Evolutionary conservation across 1,140 invertebrate species (phyloP), one percentile per base, ranked within the genome.

Genomic region (Himalopsyche phryganea): DNA sequence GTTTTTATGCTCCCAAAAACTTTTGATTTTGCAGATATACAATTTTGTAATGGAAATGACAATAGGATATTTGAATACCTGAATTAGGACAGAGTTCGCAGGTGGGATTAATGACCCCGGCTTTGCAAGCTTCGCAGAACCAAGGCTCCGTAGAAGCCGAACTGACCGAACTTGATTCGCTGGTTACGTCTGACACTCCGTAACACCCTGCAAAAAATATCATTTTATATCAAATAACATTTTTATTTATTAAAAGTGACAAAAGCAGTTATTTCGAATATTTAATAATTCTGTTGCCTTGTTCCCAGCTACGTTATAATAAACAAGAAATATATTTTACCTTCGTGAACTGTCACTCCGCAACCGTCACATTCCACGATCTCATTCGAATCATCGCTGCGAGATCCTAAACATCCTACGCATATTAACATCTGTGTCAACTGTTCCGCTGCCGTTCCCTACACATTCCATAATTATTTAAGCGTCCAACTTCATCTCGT

Each of bases 51-150:
- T 28, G 23, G 23, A 28, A 9, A 28, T 28, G 23, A 28, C 9
- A 28, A 28, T 28, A 28, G 9, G 9, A 28, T 9, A 28, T 28
- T 28, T 9, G 3, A 9, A 28, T 5, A 84, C 85, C 84, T 69
- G 80, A 80, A 71, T 89, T 90, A 2, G 93, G 92, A 70, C 92
- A 96, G 6, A 96, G 74, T 75, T 95, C 92, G 72, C 92, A 95
- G 13, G 81, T 82, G 0, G 94, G 93, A 74, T 91, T 87, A 19
- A 82, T 85, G 6, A 92, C 83, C 1, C 92, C 92, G 36, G 92
- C 93, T 68, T 92, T 93, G 66, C 96, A 98, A n/a, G 94, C 91
- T 77, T 98, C 95, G 79, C 95, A 98, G 74, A 98, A 98, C 96
- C 96, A 98, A 0, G 95, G 95, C 65, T 96, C 94, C 1, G 94